These are phyloP conservation scores for Herpailurus yagouaroundi DNA, from an alignment of 2,113 vertebrate species.

Conservation along the genomic window DNA sequence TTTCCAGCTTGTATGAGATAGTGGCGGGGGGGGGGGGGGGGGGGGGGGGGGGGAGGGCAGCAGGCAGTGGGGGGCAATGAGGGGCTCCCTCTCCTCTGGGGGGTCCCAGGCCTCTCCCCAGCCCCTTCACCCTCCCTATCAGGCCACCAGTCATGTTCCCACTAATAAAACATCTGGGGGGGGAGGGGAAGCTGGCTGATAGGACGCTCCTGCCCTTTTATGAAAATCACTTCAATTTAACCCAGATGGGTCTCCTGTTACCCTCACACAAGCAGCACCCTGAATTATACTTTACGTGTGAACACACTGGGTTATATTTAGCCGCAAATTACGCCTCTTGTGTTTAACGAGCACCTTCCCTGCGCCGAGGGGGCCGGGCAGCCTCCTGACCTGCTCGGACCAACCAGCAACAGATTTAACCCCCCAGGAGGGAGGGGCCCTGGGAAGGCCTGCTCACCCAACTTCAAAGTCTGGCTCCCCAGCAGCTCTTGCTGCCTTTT, in stretches of 20 bases:
- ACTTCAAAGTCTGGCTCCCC: neutral
- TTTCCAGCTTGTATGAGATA: neutral
- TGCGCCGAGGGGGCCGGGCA: neutral
- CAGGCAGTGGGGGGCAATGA: neutral
- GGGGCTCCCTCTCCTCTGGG: neutral
- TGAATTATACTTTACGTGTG: constrained; percentile 72
- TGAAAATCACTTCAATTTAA: constrained; percentile 83
- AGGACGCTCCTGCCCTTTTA: constrained; percentile 9
- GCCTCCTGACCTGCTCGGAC: constrained; percentile 44
- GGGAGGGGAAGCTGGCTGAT: neutral
- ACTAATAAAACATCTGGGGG: neutral
- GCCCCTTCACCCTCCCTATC: neutral
- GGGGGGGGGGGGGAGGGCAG: no score
- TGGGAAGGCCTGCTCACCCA: neutral
- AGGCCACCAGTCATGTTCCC: no score
- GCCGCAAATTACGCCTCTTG: constrained; percentile 79
- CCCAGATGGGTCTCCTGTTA: constrained; percentile 82
- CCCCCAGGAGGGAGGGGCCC: neutral
- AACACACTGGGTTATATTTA: constrained; percentile 79
- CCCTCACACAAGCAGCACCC: constrained; percentile 65
- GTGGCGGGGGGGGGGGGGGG: neutral
- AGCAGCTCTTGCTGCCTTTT: neutral
- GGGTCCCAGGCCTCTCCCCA: neutral
- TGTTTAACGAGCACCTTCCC: constrained; percentile 75
- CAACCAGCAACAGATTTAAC: neutral